Evolutionary conservation across 2,113 vertebrate species (phyloP), one percentile per base, ranked within the genome.

Genomic region (Cololabis saira): DNA sequence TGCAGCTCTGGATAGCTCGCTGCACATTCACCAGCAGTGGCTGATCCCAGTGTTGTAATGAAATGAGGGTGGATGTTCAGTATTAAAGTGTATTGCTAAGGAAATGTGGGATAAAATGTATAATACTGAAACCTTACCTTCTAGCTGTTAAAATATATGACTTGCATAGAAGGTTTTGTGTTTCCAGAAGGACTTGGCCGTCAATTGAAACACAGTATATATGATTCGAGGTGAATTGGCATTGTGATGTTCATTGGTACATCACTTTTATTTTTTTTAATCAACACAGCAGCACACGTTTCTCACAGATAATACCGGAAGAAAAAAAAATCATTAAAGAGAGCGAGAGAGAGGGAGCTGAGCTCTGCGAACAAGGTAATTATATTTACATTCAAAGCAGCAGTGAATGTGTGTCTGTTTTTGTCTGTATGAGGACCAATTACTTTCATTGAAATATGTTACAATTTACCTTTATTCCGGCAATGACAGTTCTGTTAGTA

Each of bases 371-470:
- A 87, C 84, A 90, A 86, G 88, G 90, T 92, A 93, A 94, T 94
- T 95, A 92, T 89, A 92, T 91, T 89, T 74, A 78, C 90, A 90
- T 91, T 91, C 86, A 87, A 81, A 71, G 65, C 80, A 78, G 84
- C 73, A 81, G 92, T 58, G 81, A 81, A 83, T 84, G 84, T 83
- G 74, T 57, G 71, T 88, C 84, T 90, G 86, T 89, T 89, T 92
- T 92, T 93, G 90, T 93, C 93, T 89, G 91, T 91, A 92, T 90
- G 92, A 92, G 76, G 86, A 82, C 91, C 83, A 90, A 89, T 95
- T 92, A 94, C 90, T 93, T 94, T 94, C 94, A 94, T 93, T 96
- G 92, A 95, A 95, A 95, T 94, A 88, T 90, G 86, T 91, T 92
- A 91, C 90, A 92, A 92, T 94, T 93, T 92, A 90, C 90, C 85